These are phyloP conservation scores for Drosophila miranda DNA, from an alignment of 1,140 invertebrate species.

Conservation along the genomic window DNA sequence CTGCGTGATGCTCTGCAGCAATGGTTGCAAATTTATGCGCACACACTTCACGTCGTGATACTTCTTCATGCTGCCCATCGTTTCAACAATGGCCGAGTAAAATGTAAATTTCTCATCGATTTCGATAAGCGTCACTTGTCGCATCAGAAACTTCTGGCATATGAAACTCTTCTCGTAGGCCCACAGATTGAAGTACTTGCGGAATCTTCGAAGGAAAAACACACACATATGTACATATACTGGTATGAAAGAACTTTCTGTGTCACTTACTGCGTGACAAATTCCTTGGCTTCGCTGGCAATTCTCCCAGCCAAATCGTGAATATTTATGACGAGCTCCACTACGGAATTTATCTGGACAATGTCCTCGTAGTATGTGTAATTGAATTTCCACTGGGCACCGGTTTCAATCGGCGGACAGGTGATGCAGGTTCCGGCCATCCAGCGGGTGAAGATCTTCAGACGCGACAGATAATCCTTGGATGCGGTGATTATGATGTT, in stretches of 20 bases:
- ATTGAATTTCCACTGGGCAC: slow-evolving; percentile 85
- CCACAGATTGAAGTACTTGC: slow-evolving; percentile 88
- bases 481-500: slow-evolving; percentile 87
- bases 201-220: slow-evolving; percentile 51
- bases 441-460: slow-evolving; percentile 91
- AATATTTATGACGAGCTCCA: slow-evolving; percentile 58
- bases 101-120: slow-evolving; percentile 93
- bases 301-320: slow-evolving; percentile 57
- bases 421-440: slow-evolving; percentile 91
- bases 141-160: slow-evolving; percentile 89
- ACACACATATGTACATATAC: too few species aligned
- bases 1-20: slow-evolving; percentile 86
- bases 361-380: slow-evolving; percentile 91
- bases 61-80: slow-evolving; percentile 85
- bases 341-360: slow-evolving; percentile 84
- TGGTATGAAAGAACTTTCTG: neutral
- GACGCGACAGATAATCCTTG: slow-evolving; percentile 86
- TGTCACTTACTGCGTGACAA: slow-evolving; percentile 60
- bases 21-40: slow-evolving; percentile 86
- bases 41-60: slow-evolving; percentile 86
- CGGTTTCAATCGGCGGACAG: slow-evolving; percentile 83
- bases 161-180: slow-evolving; percentile 89
- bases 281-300: slow-evolving; percentile 44
- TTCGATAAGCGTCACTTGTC: slow-evolving; percentile 87
- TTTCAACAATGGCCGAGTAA: slow-evolving; percentile 90